These are phyloP conservation scores for Ceratoteleas bidentatus DNA, from an alignment of 1,140 invertebrate species.

Conservation along the genomic window DNA sequence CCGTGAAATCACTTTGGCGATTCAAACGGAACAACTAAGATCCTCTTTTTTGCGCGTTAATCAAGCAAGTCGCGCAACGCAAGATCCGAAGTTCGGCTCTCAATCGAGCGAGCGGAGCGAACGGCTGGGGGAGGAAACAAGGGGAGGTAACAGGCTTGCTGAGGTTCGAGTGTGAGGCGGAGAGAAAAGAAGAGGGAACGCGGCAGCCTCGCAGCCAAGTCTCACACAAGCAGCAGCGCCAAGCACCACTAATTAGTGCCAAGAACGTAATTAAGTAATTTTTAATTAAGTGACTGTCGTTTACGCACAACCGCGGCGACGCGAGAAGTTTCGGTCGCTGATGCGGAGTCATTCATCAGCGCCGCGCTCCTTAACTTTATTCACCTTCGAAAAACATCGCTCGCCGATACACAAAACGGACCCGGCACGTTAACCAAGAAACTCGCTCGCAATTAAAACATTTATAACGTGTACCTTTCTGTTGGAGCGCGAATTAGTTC, in stretches of 20 bases:
- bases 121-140: conserved; percentile 18
- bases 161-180: conserved; percentile 64
- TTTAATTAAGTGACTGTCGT: conserved; percentile 84
- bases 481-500: conserved; percentile 44
- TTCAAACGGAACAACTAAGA: conserved; percentile 41
- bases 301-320: conserved; percentile 74
- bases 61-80: conserved; percentile 44
- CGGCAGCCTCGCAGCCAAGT: conserved; percentile 65
- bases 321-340: conserved; percentile 64
- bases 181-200: conserved; percentile 67
- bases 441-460: conserved; percentile 54
- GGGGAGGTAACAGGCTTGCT: conserved; percentile 62
- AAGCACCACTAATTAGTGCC: conserved; percentile 83
- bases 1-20: conserved; percentile 15
- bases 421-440: conserved; percentile 50
- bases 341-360: conserved; percentile 70
- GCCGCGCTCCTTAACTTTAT: conserved; percentile 62
- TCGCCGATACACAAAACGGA: conserved; percentile 42
- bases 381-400: conserved; percentile 63
- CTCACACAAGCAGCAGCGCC: conserved; percentile 68
- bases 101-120: conserved; percentile 22
- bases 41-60: conserved; percentile 54
- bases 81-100: conserved; percentile 46
- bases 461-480: conserved; percentile 32
- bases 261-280: conserved; percentile 86